Conservation (phyloP, 1,140 invertebrate species). For the Diplogasteroides magnus region DNA sequence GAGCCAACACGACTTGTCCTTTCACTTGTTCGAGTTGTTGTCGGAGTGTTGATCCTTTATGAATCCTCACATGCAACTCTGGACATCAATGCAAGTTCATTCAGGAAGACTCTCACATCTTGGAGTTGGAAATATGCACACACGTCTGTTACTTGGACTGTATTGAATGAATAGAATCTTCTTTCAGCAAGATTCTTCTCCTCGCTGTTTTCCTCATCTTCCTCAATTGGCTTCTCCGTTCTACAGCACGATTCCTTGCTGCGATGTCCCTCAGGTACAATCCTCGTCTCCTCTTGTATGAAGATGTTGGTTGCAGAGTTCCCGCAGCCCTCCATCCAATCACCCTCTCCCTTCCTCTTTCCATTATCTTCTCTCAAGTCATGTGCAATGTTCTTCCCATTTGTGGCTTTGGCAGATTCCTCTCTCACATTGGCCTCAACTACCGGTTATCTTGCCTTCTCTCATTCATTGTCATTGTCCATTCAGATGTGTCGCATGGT, state of each 20-base stretch:
- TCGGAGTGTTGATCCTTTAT: constrained; percentile 5
- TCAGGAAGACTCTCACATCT: not conserved
- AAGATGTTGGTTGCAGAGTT: too few species aligned
- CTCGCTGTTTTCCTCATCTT: constrained; percentile 5
- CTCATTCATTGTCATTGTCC: constrained; percentile 6
- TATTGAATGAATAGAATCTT: too few species aligned
- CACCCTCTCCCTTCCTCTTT: constrained; percentile 16
- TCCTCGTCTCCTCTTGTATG: constrained; percentile 12
- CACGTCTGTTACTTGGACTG: not conserved
- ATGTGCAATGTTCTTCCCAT: constrained; percentile 1
- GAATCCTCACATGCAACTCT: not conserved
- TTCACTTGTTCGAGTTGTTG: constrained; percentile 30
- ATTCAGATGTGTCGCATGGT: constrained; percentile 10
- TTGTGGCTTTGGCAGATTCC: not conserved
- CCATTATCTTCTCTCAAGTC: constrained; percentile 2
- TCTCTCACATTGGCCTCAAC: not conserved
- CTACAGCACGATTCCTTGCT: constrained; percentile 20
- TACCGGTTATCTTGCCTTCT: not conserved
- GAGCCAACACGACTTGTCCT: constrained; percentile 31
- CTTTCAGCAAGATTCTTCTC: constrained; percentile 16
- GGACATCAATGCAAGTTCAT: not conserved
- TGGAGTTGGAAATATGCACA: not conserved
- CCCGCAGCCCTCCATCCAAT: too few species aligned
- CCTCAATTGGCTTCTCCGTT: constrained; percentile 12
- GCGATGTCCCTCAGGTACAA: constrained; percentile 21